Evolutionary conservation across 2,797 vertebrate species (phyloP), one percentile per base, ranked within the genome.

Genomic region (Loriculus beryllinus): DNA sequence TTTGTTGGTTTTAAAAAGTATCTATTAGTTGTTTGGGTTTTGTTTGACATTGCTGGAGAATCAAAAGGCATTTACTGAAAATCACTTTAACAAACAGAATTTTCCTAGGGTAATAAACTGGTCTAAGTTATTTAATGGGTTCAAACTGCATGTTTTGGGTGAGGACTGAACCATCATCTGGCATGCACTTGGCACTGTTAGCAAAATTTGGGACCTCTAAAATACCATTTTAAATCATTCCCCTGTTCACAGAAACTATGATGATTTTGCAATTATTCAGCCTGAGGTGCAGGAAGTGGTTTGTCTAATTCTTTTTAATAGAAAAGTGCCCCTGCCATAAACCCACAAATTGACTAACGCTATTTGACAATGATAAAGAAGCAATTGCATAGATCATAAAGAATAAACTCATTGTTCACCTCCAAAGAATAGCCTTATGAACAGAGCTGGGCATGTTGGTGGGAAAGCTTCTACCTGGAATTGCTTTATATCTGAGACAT

Each of bases 261-360:
- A 43, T 91, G 76, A 88, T 86, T 88, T 95, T 80, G 71, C 79
- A 75, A 2, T 89, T 74, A 67, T 35, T 87, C 75, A 84, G 71
- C 52, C 71, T 23, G 63, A 67, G 75, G 48, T 78, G 23, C 48
- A 90, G 75, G 71, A 89, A 85, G 82, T 51, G 28, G 35, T 75
- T 91, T 52, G 54, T 79, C 52, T 87, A 67, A 70, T 78, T 92
- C 26, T 81, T 86, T 80, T 86, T 75, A 85, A 91, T n/a, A 78
- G 79, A 79, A 90, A 87, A 91, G 57, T 45, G 48, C 17, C 63
- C 67, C 39, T 84, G 72, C 75, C 75, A 76, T 71, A 90, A 92
- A 87, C 6, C 51, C 75, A 87, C 91, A 89, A 79, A 91, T 63
- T 75, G 69, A 42, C 62, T 89, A 80, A 39, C 0, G 2, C 15